Percentiles rank a stretch among this genome's conserved stretches.
phyloP scores from a whole-genome alignment of 1,140 invertebrate genomes.

The Alviniconcha marisindica region DNA sequence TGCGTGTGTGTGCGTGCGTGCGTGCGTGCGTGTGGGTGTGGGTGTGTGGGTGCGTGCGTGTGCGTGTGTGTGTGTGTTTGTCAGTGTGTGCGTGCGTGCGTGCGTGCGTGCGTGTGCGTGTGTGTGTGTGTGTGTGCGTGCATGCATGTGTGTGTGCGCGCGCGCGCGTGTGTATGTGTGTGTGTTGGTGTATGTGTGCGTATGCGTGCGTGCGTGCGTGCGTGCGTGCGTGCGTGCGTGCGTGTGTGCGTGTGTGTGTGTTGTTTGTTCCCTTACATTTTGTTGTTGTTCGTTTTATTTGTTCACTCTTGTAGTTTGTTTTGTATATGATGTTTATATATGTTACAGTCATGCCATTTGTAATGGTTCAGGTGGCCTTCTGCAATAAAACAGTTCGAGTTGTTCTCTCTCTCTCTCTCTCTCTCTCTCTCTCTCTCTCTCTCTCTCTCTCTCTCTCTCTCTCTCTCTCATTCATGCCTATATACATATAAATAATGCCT shows the following conservation, averaged over 20 bases:
- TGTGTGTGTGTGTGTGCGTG: neutral
- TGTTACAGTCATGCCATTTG: no score
- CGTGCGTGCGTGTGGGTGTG: neutral
- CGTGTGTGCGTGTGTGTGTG: neutral
- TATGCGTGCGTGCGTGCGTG: slow-evolving; percentile 6
- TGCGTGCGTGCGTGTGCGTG: slow-evolving; percentile 1
- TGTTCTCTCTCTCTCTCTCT: no score
- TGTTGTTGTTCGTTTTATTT: no score
- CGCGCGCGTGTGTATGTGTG: neutral
- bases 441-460: no score
- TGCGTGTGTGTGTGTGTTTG: neutral
- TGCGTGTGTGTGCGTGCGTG: neutral
- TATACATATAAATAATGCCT: no score
- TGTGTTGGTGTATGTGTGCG: neutral
- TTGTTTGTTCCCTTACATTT: neutral
- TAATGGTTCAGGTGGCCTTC: no score
- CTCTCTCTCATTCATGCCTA: no score
- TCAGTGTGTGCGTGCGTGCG: slow-evolving; percentile 6
- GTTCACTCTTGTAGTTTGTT: no score
- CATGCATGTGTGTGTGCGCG: neutral
- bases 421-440: no score
- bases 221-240: neutral
- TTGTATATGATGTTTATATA: no score
- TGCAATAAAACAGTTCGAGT: no score
- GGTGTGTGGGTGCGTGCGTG: neutral